Percentiles rank a stretch among this genome's conserved stretches.
phyloP scores from a whole-genome alignment of 2,888 invertebrate species.

The Dryococelus australis region DNA sequence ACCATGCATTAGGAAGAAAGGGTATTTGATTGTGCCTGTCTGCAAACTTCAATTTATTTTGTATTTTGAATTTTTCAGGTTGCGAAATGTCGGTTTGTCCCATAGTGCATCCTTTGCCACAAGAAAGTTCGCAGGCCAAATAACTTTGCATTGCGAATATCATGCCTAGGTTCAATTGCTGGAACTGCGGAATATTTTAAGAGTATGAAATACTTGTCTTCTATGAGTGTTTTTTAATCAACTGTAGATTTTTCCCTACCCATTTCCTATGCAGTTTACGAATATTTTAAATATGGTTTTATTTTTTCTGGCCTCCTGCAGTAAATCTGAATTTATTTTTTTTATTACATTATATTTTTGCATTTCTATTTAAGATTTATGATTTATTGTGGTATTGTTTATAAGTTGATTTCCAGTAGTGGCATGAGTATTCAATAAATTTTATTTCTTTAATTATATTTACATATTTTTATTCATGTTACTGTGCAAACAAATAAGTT shows the following conservation, averaged over 20 bases:
- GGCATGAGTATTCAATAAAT: neutral
- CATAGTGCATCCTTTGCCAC: slow-evolving; percentile 7
- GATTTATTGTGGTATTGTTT: neutral
- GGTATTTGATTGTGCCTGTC: neutral
- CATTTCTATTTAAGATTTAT: no score
- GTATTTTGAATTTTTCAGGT: slow-evolving; percentile 29
- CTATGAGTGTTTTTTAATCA: neutral
- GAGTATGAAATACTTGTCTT: neutral
- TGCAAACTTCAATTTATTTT: slow-evolving; percentile 11
- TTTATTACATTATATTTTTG: neutral
- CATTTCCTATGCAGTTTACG: no score
- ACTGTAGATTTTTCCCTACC: neutral
- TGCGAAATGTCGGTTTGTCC: slow-evolving; percentile 27
- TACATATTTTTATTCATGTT: neutral
- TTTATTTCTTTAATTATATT: neutral
- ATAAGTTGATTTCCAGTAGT: neutral
- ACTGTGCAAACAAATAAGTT: no score
- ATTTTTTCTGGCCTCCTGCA: neutral
- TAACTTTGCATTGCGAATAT: slow-evolving; percentile 23
- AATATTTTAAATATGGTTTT: no score
- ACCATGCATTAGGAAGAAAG: no score
- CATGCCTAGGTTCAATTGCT: neutral
- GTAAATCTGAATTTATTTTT: neutral
- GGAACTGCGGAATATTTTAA: neutral
- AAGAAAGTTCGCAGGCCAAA: slow-evolving; percentile 17